Evolutionary conservation across 1,140 invertebrate genomes (phyloP).

Genomic region (Proctacanthus coquilletti): DNA sequence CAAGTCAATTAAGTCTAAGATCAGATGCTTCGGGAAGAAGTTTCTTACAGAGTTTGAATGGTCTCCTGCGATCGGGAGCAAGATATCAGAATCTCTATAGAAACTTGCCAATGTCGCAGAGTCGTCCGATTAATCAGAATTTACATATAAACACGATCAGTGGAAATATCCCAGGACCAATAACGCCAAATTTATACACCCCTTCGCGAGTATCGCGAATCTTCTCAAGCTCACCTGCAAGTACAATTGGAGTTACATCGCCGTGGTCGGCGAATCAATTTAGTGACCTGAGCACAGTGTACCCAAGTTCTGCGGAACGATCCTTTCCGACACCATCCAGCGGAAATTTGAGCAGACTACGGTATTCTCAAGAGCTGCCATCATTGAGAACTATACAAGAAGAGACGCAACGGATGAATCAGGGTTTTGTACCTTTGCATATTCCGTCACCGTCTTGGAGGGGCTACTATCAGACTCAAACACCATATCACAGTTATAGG

Average conservation of each 20-base stretch:
- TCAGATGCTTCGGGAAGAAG: conserved; percentile 22
- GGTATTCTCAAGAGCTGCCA: conserved; percentile 57
- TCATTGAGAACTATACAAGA: conserved; percentile 57
- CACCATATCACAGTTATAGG: conserved; percentile 31
- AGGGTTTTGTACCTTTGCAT: conserved; percentile 42
- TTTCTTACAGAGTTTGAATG: conserved; percentile 20
- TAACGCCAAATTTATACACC: conserved; percentile 29
- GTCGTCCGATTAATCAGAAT: conserved; percentile 16
- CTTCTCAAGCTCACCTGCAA: conserved; percentile 47
- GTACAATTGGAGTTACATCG: conserved; percentile 33
- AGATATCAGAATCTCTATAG: conserved; percentile 18
- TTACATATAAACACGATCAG: conserved; percentile 22
- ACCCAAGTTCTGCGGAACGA: conserved; percentile 59
- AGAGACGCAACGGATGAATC: conserved; percentile 35
- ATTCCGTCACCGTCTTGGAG: conserved; percentile 33
- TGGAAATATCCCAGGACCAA: conserved; percentile 25
- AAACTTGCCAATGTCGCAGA: conserved; percentile 11
- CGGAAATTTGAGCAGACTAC: conserved; percentile 34
- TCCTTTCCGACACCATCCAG: conserved; percentile 52
- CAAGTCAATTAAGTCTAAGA: conserved; percentile 50
- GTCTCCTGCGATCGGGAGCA: conserved; percentile 12
- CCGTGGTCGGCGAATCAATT: conserved; percentile 47
- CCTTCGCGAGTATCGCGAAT: conserved; percentile 39
- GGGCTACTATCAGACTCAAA: conserved; percentile 26
- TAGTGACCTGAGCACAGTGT: conserved; percentile 75